Evolutionary conservation across 1,140 invertebrate species (phyloP), one percentile per base, ranked within the genome.

Genomic region (Plutomurus gul): DNA sequence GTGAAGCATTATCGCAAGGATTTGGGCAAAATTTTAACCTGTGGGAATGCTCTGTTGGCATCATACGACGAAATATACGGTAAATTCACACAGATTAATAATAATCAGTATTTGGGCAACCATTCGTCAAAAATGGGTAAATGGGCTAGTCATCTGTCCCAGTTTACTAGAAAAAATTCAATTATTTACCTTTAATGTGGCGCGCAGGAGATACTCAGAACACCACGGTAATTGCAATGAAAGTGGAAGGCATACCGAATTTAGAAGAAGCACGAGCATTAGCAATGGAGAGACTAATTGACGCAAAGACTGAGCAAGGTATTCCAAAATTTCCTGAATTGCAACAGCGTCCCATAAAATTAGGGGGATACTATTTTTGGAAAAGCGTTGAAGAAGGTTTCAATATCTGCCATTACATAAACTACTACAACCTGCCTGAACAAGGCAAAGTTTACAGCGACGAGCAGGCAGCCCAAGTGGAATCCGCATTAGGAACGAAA

Each of bases 81-180:
- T n/a, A n/a, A n/a, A n/a, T n/a, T n/a, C n/a, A n/a, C n/a, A n/a
- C n/a, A n/a, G n/a, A n/a, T n/a, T n/a, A n/a, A n/a, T n/a, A n/a
- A n/a, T n/a, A n/a, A n/a, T n/a, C n/a, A n/a, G n/a, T n/a, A n/a
- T n/a, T n/a, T n/a, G n/a, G n/a, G n/a, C n/a, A n/a, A n/a, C n/a
- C n/a, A n/a, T n/a, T n/a, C n/a, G n/a, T n/a, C n/a, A n/a, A n/a
- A n/a, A n/a, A n/a, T n/a, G n/a, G n/a, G n/a, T n/a, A n/a, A n/a
- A n/a, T n/a, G n/a, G n/a, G n/a, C n/a, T n/a, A 82, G 80, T 75
- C 72, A 70, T 56, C 47, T 77, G 81, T 82, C 72, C 71, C 33
- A 20, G 18, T 27, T 20, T 4, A 60, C n/a, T n/a, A n/a, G n/a
- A n/a, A n/a, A n/a, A n/a, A n/a, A n/a, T n/a, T n/a, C n/a, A n/a